Base-by-base conservation (phyloP, 2,888 invertebrate genomes). In the Merodon equestris region DNA sequence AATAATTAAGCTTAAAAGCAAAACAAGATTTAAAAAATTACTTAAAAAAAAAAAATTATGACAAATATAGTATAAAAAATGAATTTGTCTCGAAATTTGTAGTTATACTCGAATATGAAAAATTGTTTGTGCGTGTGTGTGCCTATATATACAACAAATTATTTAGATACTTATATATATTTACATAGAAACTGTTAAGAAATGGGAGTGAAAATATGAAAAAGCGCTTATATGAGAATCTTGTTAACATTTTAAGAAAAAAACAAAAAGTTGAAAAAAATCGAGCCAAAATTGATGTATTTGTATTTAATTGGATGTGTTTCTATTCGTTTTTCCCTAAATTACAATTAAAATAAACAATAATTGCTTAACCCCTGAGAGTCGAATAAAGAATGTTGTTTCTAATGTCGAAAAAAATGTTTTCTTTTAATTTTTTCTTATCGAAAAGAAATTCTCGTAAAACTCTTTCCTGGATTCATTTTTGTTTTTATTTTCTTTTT, bases 121-220 rank as follows among this genome's bases (percentile, higher is more conserved):
- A 68, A 73, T 77, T 77, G 67, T 77, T 77, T 77, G 61, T 77
- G 77, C 77, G 77, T 77, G 77, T 73, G 77, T 77, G 73, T 77
- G 77, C 77, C 73, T 77, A 67, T 73, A 77, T 70, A 63, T 61
- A 76, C 56, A 77, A 51, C 66, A 38, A 40, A 53, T 40, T 10
- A 40, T 27, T 27, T 27, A 27, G 27, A 61, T 36, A 57, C 17
- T 61, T 63, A 45, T 47, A 48, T 51, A 68, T 53, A 51, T 48
- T 9, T 50, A 61, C 10, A 40, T n/a, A 40, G n/a, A 40, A 54
- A 57, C 13, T 64, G 75, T 75, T 63, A 40, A 57, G 51, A 14
- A 50, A 50, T 27, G 56, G 15, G 15, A 48, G 57, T 60, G 73
- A 67, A 63, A 73, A 67, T 77, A 61, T 27, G 27, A n/a, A 40